A percentile compares a stretch with the other conserved stretches of the same genome.
Conservation (phyloP, 1,140 invertebrate species). For the Cydia pomonella region DNA sequence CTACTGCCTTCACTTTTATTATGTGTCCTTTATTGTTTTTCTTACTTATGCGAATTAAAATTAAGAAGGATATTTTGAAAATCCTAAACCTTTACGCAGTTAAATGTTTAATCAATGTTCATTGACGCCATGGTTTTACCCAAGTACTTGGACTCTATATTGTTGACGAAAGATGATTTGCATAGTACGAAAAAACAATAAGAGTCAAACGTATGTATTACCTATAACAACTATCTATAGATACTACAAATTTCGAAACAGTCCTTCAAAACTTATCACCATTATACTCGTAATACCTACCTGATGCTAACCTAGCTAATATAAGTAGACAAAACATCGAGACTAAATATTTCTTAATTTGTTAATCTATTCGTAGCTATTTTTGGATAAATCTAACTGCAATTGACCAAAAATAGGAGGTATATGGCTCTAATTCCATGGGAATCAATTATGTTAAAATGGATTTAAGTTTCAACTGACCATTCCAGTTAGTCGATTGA, state of each 20-base stretch:
- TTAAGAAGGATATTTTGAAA: background rate
- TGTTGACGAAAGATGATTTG: slow-evolving; percentile 8
- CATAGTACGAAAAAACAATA: background rate
- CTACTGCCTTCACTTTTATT: too few relatives aligned
- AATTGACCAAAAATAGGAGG: background rate
- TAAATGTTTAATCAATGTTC: too few relatives aligned
- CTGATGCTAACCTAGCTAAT: background rate
- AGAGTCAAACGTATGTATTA: background rate
- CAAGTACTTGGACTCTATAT: background rate
- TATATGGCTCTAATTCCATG: background rate
- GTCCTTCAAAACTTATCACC: background rate
- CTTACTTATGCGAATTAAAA: background rate
- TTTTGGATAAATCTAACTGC: background rate
- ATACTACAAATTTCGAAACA: background rate
- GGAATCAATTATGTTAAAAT: slow-evolving; percentile 18
- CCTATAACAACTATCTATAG: background rate
- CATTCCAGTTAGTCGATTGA: slow-evolving; percentile 9
- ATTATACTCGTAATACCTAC: background rate
- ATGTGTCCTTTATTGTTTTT: too few relatives aligned
- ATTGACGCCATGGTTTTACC: slow-evolving; percentile 2
- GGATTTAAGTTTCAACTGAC: background rate
- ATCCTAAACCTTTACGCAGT: background rate
- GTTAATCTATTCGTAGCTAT: background rate
- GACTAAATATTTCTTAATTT: background rate
- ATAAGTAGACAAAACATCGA: background rate